Evolutionary conservation across 92 coral and sea anemone species (phyloP).

Genomic region (Pocillopora grandis): DNA sequence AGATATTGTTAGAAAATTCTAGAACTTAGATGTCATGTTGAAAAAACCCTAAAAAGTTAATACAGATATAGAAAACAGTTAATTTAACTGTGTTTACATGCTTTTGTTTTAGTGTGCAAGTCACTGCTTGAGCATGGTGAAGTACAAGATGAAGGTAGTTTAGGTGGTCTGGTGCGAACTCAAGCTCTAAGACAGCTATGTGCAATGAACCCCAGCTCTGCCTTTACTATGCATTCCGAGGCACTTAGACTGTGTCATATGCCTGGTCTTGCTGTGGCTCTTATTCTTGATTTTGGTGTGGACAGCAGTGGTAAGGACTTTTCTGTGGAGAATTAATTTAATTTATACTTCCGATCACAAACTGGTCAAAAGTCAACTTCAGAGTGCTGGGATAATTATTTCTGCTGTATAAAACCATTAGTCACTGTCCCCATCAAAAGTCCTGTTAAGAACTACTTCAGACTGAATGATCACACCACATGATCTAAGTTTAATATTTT

Average conservation of each 20-base stretch:
- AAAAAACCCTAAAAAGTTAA: too few species aligned
- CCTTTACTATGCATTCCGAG: constrained; percentile 78
- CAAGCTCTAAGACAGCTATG: constrained; percentile 87
- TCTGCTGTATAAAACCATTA: too few species aligned
- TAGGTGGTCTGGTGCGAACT: constrained; percentile 82
- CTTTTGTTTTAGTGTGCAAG: constrained; percentile 58
- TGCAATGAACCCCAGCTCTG: constrained; percentile 90
- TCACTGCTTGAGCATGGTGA: constrained; percentile 79
- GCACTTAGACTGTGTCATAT: constrained; percentile 83
- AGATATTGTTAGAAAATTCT: too few species aligned
- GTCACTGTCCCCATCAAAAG: too few species aligned
- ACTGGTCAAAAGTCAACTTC: too few species aligned
- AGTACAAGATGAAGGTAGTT: constrained; percentile 78
- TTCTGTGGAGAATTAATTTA: too few species aligned
- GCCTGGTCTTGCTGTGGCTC: constrained; percentile 95
- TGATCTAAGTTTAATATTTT: neutral
- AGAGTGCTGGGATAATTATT: too few species aligned
- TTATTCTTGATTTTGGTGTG: constrained; percentile 81
- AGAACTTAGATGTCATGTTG: too few species aligned
- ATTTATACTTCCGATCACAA: too few species aligned
- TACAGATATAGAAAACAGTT: neutral
- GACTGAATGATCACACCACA: neutral
- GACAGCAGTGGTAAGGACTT: constrained; percentile 41
- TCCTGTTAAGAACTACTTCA: too few species aligned
- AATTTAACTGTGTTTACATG: neutral